A percentile compares a stretch with the other conserved stretches of the same genome.
phyloP scores from a whole-genome alignment of 2,113 vertebrate genomes.

The Corythoichthys intestinalis region DNA sequence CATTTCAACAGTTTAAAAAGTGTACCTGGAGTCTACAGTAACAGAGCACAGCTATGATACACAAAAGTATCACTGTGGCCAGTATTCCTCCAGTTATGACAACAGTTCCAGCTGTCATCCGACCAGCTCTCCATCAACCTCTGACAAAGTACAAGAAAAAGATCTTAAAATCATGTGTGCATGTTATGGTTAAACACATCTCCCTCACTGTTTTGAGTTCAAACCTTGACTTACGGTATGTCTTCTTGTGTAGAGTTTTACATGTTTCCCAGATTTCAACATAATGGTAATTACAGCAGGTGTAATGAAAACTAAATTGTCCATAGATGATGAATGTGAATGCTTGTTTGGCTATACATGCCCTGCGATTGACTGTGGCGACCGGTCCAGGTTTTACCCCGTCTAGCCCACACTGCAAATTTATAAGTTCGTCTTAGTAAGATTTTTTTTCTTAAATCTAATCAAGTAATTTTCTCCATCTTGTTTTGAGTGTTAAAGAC shows the following conservation, averaged over 20 bases:
- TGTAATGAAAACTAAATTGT: no score
- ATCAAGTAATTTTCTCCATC: no score
- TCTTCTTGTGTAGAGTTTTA: background rate
- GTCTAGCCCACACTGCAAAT: no score
- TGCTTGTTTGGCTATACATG: no score
- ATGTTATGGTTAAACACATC: background rate
- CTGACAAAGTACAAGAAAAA: constrained; percentile 62
- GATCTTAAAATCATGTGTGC: background rate
- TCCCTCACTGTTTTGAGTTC: background rate
- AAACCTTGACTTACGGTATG: background rate
- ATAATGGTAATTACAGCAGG: no score
- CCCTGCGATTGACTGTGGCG: no score
- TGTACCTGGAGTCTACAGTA: constrained; percentile 98
- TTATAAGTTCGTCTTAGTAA: no score
- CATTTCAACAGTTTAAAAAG: constrained; percentile 50
- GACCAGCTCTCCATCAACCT: constrained; percentile 97
- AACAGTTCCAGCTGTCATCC: constrained; percentile 99
- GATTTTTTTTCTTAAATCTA: no score
- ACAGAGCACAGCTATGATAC: constrained; percentile 96
- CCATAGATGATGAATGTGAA: no score
- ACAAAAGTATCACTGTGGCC: constrained; percentile 96
- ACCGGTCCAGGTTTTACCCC: no score
- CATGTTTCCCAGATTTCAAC: background rate
- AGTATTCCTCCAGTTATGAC: constrained; percentile 99
- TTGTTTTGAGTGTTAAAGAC: no score